phyloP scores from a whole-genome alignment of 2,888 invertebrate species.

The Baccha elongata region DNA sequence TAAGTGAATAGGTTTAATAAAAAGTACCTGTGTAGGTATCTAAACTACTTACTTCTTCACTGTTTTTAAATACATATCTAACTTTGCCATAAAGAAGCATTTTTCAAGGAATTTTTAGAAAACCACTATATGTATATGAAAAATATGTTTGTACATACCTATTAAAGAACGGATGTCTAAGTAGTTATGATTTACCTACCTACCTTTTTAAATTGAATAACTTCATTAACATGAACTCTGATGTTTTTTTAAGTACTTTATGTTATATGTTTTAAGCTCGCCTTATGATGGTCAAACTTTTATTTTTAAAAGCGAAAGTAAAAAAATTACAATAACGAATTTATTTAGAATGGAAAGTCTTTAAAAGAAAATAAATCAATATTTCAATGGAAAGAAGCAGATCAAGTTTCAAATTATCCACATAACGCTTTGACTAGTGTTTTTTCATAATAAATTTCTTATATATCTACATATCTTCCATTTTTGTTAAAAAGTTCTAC shows the following conservation, averaged over 20 bases:
- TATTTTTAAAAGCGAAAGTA: background rate
- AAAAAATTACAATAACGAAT: background rate
- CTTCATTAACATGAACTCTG: no score
- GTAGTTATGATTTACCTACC: no score
- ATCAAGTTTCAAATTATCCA: background rate
- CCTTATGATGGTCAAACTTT: no score
- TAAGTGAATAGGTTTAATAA: conserved; percentile 1
- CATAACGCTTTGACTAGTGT: conserved; percentile 1
- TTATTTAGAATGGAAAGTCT: background rate
- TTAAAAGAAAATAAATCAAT: background rate
- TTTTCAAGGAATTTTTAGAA: no score
- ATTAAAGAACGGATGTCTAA: no score
- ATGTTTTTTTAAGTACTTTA: no score
- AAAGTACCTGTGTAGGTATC: background rate
- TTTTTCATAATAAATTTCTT: background rate
- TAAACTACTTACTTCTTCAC: background rate
- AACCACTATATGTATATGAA: no score
- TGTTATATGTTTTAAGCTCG: no score
- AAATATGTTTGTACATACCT: no score
- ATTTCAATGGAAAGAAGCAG: background rate
- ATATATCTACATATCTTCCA: background rate
- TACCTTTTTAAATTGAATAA: no score
- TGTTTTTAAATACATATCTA: background rate
- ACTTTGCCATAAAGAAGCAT: no score
- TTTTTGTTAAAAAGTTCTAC: background rate